phyloP scores from a whole-genome alignment of 2,797 vertebrate species.

The Kryptolebias ocellatus region DNA sequence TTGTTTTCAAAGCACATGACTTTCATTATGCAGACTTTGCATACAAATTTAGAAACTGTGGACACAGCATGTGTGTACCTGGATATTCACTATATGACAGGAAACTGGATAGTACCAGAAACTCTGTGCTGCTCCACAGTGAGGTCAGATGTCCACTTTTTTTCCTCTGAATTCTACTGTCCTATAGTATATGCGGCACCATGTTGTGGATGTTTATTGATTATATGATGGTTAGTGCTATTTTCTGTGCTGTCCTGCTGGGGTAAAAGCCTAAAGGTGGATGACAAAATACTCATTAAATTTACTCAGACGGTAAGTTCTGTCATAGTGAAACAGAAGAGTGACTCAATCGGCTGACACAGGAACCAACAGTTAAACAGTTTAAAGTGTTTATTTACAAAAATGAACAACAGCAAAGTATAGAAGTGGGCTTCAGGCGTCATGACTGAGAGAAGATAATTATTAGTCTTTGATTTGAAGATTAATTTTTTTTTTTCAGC shows the following conservation, averaged over 20 bases:
- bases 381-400: too few relatives aligned
- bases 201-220: neutral
- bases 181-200: neutral
- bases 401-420: too few relatives aligned
- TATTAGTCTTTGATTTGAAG: too few relatives aligned
- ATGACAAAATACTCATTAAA: neutral
- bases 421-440: too few relatives aligned
- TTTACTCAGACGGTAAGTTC: too few relatives aligned
- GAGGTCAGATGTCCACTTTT: slow-evolving; percentile 1
- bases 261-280: neutral
- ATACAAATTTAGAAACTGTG: neutral
- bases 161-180: neutral
- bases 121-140: neutral
- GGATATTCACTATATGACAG: neutral
- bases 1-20: too few relatives aligned
- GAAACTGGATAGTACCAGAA: neutral
- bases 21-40: neutral
- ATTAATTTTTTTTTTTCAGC: too few relatives aligned
- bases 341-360: too few relatives aligned
- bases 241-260: neutral
- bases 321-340: neutral
- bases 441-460: too few relatives aligned
- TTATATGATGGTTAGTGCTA: neutral
- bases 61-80: too few relatives aligned
- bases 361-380: too few relatives aligned